Evolutionary conservation across 2,797 vertebrate genomes (phyloP).

Genomic region (Crax fasciolata): DNA sequence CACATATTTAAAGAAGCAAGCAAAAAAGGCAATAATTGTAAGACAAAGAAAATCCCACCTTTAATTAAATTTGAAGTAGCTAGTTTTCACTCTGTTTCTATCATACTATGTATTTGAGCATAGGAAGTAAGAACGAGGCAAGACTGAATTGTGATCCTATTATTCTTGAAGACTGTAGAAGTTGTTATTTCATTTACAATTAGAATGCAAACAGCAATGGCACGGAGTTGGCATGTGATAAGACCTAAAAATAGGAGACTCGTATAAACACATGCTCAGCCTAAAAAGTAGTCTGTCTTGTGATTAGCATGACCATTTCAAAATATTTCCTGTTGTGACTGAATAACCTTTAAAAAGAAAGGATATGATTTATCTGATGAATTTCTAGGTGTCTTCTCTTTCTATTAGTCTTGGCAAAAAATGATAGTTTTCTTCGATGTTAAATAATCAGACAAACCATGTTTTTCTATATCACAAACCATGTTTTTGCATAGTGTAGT

Average conservation of each 20-base stretch:
- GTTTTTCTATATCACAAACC: neutral
- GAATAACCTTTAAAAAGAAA: constrained; percentile 27
- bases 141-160: neutral
- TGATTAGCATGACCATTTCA: constrained; percentile 63
- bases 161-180: neutral
- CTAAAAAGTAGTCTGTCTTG: constrained; percentile 42
- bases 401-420: neutral
- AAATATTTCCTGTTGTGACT: constrained; percentile 73
- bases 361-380: neutral
- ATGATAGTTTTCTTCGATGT: neutral
- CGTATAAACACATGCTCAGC: constrained; percentile 24
- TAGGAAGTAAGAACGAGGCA: neutral
- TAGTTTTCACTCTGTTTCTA: neutral
- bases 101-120: neutral
- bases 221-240: constrained; percentile 26
- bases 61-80: neutral
- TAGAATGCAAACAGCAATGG: neutral
- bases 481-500: neutral
- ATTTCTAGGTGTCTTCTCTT: neutral
- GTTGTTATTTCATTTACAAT: neutral
- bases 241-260: constrained; percentile 35
- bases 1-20: neutral
- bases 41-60: neutral
- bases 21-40: neutral
- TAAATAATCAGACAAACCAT: neutral